These are phyloP conservation scores for Empis livida DNA, from an alignment of 2,888 invertebrate species.

Conservation along the genomic window DNA sequence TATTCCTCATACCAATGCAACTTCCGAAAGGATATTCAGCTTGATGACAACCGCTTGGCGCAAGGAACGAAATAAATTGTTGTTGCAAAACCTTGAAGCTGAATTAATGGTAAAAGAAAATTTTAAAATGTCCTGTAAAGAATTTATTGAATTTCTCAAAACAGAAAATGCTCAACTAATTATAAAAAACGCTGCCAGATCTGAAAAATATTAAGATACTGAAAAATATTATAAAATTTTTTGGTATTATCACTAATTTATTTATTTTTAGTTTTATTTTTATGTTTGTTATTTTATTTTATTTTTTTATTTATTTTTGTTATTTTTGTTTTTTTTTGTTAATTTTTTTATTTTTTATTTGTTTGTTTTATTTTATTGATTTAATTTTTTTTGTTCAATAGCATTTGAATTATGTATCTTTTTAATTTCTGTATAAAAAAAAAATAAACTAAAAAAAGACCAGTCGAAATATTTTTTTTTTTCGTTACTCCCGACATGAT, in stretches of 20 bases:
- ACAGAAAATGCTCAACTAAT: background rate
- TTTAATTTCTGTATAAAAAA: background rate
- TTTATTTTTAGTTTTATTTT: background rate
- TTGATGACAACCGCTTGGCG: slow-evolving; percentile 4
- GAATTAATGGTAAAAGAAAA: slow-evolving; percentile 1
- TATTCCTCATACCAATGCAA: slow-evolving; percentile 2
- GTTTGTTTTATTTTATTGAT: background rate
- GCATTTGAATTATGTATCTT: background rate
- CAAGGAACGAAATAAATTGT: slow-evolving; percentile 2
- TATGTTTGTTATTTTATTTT: background rate
- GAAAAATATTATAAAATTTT: background rate
- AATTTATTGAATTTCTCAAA: background rate
- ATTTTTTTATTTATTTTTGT: background rate
- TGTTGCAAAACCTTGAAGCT: slow-evolving; percentile 1
- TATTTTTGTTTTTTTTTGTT: background rate
- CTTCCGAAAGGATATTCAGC: slow-evolving; percentile 2
- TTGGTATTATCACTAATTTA: too few relatives aligned
- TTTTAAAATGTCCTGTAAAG: background rate
- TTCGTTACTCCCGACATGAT: background rate
- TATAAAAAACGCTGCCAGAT: background rate
- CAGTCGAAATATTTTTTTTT: background rate
- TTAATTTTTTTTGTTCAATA: background rate
- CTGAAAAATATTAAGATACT: background rate
- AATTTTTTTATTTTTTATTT: background rate
- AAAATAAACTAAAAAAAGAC: too few relatives aligned